phyloP scores from a whole-genome alignment of 2,113 vertebrate genomes.

The Potamarius usumacintae region DNA sequence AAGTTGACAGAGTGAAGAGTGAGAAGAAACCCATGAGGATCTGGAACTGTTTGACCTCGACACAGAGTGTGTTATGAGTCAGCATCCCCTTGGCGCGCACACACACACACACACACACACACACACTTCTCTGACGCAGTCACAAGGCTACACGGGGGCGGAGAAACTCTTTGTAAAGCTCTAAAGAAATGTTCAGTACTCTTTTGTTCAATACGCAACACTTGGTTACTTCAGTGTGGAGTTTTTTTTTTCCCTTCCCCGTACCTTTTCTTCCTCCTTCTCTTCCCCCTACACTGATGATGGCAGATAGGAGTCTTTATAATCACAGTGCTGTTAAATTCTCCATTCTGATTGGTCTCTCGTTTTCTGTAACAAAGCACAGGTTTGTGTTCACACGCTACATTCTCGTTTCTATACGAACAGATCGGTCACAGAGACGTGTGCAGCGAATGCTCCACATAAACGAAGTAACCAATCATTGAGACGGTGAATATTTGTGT shows the following conservation, averaged over 20 bases:
- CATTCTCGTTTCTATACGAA: neutral
- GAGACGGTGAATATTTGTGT: neutral
- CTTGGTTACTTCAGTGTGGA: neutral
- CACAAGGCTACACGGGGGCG: neutral
- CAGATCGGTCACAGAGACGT: neutral
- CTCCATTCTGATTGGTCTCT: neutral
- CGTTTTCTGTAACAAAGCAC: neutral
- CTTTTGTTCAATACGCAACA: neutral
- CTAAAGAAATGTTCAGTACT: neutral
- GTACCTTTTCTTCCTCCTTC: neutral
- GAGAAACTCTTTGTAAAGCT: neutral
- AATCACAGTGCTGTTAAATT: neutral
- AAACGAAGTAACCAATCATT: no score
- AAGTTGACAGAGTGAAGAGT: neutral
- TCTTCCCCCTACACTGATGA: neutral
- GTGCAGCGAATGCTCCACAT: no score
- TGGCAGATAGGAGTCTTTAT: no score
- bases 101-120: slow-evolving; percentile 1
- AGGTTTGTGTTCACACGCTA: neutral
- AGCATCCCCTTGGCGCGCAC: neutral
- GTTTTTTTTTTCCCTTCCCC: neutral
- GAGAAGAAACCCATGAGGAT: neutral
- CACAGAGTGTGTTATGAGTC: neutral
- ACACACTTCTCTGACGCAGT: neutral
- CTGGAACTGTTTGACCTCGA: neutral